A percentile compares a stretch with the other conserved stretches of the same genome.
phyloP scores from a whole-genome alignment of 2,113 vertebrate genomes.

The Melanerpes aurifrons region DNA sequence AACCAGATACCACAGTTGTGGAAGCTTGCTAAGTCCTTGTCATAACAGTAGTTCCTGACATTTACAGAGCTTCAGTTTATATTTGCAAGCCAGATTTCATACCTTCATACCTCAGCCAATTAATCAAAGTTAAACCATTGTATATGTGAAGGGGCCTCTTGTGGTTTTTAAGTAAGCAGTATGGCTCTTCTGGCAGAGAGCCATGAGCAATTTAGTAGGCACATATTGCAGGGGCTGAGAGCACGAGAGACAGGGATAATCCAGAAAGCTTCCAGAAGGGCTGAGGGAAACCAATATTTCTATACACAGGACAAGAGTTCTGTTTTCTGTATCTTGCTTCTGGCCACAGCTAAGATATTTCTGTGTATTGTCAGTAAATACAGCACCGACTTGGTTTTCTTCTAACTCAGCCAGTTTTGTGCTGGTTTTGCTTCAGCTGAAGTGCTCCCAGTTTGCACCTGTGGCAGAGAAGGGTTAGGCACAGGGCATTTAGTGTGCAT shows the following conservation, averaged over 20 bases:
- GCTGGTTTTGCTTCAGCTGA: background rate
- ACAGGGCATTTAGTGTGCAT: accelerated
- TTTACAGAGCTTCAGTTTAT: conserved; percentile 50
- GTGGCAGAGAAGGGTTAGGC: background rate
- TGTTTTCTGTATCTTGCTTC: background rate
- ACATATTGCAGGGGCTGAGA: conserved; percentile 11
- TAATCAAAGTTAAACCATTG: conserved; percentile 65
- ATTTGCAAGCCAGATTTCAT: conserved; percentile 55
- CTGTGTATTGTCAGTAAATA: background rate
- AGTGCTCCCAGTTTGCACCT: background rate
- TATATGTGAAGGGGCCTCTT: conserved; percentile 54
- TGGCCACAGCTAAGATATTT: background rate
- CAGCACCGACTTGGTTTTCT: background rate
- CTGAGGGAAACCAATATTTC: conserved; percentile 16
- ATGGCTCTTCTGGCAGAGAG: conserved; percentile 65
- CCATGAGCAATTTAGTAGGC: conserved; percentile 54
- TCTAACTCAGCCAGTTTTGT: background rate
- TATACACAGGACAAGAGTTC: background rate
- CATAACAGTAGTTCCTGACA: conserved; percentile 45
- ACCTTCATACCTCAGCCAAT: conserved; percentile 45
- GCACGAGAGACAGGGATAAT: background rate
- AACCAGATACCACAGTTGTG: background rate
- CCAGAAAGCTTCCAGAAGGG: conserved; percentile 16
- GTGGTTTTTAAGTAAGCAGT: conserved; percentile 65
- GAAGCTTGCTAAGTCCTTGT: conserved; percentile 30